phyloP scores from a whole-genome alignment of 2,797 vertebrate species.

The Halcyon leucocephala region DNA sequence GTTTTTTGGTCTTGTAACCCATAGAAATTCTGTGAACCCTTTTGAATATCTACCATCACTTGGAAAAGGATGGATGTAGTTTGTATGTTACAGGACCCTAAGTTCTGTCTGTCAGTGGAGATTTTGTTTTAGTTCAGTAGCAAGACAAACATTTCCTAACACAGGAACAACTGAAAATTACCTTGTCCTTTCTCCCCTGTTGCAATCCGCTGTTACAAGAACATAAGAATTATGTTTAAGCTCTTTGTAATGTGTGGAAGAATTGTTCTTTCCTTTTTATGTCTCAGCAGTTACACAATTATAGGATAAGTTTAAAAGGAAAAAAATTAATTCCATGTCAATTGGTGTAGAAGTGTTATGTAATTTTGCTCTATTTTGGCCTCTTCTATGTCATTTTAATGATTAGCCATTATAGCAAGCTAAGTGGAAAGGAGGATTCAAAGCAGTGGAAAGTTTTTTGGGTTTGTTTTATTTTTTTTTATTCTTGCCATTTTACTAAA shows the following conservation, averaged over 20 bases:
- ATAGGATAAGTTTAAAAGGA: background rate
- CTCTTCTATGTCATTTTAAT: background rate
- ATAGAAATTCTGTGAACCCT: background rate
- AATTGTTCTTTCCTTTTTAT: background rate
- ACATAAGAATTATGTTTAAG: background rate
- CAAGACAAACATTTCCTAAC: background rate
- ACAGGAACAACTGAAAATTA: background rate
- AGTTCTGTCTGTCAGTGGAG: background rate
- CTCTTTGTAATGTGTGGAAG: background rate
- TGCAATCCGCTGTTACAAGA: background rate
- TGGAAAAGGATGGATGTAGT: background rate
- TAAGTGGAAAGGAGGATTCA: background rate
- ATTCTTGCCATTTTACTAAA: background rate
- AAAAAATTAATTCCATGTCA: background rate
- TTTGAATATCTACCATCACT: background rate
- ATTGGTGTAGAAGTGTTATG: background rate
- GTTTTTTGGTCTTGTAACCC: background rate
- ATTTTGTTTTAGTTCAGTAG: background rate
- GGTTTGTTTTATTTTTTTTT: background rate
- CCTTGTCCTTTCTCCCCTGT: background rate
- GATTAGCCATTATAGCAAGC: background rate
- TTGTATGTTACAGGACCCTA: background rate
- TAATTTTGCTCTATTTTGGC: background rate
- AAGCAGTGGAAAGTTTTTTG: background rate
- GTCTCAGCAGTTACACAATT: background rate